Conservation (phyloP, 1,140 invertebrate species). For the Zeugodacus cucurbitae region DNA sequence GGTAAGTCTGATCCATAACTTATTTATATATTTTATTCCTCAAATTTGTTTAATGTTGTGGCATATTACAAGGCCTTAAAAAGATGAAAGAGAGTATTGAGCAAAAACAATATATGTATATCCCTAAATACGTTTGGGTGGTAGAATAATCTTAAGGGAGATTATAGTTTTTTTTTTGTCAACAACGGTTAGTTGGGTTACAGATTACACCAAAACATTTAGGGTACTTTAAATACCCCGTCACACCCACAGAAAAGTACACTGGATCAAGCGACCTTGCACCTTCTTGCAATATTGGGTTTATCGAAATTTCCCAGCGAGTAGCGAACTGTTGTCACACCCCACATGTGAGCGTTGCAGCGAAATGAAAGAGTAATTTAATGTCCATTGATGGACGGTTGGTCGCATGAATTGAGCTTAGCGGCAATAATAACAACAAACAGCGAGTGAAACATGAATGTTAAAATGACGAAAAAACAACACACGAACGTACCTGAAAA, state of each 20-base stretch:
- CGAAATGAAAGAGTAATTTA: constrained; percentile 22
- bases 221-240: not conserved
- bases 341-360: not conserved
- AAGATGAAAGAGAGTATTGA: no score
- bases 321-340: not conserved
- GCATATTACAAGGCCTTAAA: no score
- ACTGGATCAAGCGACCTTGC: not conserved
- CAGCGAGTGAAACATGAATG: not conserved
- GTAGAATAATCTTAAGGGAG: no score
- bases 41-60: no score
- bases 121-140: no score
- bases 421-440: not conserved
- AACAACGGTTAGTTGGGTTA: no score
- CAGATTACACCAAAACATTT: not conserved
- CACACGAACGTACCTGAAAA: constrained; percentile 21
- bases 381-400: constrained; percentile 11
- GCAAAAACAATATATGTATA: no score
- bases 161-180: no score
- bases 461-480: constrained; percentile 1
- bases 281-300: not conserved
- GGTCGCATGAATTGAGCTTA: not conserved
- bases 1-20: no score
- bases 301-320: not conserved
- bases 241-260: not conserved
- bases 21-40: no score